Conservation (phyloP, 2,113 vertebrate genomes). For the Australoheros scitulus region DNA sequence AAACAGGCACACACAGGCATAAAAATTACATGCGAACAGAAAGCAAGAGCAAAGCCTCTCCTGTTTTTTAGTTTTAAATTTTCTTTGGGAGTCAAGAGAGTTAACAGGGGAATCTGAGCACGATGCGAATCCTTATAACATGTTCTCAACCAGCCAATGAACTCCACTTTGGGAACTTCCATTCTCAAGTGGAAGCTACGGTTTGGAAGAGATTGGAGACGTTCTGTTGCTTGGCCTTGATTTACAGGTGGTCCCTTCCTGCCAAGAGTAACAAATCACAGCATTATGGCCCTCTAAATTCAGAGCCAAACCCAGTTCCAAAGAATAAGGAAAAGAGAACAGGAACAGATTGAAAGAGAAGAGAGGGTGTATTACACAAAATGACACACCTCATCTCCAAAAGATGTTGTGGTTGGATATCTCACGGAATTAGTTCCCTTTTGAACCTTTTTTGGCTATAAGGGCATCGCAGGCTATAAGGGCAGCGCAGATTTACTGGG, state of each 20-base stretch:
- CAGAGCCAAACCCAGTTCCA: conserved; percentile 40
- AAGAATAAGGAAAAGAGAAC: conserved; percentile 25
- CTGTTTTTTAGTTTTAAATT: conserved; percentile 7
- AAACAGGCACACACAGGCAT: neutral
- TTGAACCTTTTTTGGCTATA: conserved; percentile 33
- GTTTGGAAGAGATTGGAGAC: conserved; percentile 59
- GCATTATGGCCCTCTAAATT: conserved; percentile 58
- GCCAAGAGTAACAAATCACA: conserved; percentile 73
- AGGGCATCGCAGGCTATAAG: conserved; percentile 12
- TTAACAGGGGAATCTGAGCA: conserved; percentile 48
- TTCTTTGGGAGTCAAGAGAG: conserved; percentile 22
- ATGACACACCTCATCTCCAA: conserved; percentile 45
- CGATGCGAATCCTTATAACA: conserved; percentile 43
- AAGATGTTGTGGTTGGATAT: conserved; percentile 40
- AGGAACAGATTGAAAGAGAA: neutral
- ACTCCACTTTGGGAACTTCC: conserved; percentile 43
- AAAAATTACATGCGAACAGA: neutral
- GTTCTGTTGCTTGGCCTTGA: conserved; percentile 65
- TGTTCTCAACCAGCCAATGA: conserved; percentile 48
- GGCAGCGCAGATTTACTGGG: neutral
- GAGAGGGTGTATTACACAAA: conserved; percentile 19
- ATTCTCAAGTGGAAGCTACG: conserved; percentile 50
- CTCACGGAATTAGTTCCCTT: conserved; percentile 43
- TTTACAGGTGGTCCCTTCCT: conserved; percentile 61
- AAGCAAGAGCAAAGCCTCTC: neutral